Conservation (phyloP, 2,888 invertebrate species). For the Teleiodes luculella region DNA sequence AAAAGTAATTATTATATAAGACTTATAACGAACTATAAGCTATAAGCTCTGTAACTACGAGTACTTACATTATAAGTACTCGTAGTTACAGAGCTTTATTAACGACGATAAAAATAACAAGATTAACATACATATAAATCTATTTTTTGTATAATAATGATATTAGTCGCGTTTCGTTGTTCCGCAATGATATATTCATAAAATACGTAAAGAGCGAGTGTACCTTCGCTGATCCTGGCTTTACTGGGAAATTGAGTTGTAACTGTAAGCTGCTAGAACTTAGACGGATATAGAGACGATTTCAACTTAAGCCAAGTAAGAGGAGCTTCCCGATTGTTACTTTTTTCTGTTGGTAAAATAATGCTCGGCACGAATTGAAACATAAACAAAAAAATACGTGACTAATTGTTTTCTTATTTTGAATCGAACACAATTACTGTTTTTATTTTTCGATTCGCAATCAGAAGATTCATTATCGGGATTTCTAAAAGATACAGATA, state of each 20-base stretch:
- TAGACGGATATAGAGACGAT: constrained; percentile 44
- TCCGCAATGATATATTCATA: constrained; percentile 44
- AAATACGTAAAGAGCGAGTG: constrained; percentile 45
- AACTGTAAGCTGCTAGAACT: constrained; percentile 54
- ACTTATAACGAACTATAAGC: too few species aligned
- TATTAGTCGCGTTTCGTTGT: neutral
- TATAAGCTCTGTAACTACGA: too few species aligned
- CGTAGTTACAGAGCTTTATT: too few species aligned
- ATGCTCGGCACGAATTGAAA: neutral
- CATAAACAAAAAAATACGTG: too few species aligned
- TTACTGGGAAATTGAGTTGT: constrained; percentile 57
- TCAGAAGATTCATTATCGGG: too few species aligned
- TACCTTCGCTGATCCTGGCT: constrained; percentile 59
- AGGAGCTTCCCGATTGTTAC: neutral
- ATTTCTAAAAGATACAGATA: too few species aligned
- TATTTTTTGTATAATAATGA: constrained; percentile 1
- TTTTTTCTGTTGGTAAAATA: neutral
- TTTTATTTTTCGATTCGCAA: too few species aligned
- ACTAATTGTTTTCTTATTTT: too few species aligned
- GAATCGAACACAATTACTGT: too few species aligned
- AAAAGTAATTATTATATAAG: too few species aligned
- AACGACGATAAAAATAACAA: too few species aligned
- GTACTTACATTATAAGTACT: too few species aligned
- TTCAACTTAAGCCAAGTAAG: constrained; percentile 39
- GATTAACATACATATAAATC: neutral